Base-by-base conservation (phyloP, 1,140 invertebrate species). In the Calliphora vicina region DNA sequence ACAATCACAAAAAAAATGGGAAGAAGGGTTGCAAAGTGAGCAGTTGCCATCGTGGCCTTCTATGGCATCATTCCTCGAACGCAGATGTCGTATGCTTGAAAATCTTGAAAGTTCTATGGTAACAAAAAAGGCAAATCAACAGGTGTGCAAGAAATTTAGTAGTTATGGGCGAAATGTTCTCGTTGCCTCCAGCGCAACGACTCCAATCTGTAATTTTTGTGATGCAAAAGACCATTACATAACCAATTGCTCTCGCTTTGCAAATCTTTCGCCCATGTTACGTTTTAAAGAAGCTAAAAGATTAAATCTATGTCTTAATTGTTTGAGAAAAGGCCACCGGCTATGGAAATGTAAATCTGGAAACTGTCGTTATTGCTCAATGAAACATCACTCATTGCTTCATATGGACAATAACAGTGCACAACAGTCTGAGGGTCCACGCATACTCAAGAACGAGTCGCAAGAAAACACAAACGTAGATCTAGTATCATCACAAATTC, bases 311-410 rank as follows among this genome's bases (percentile, higher is more conserved):
- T 82, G 81, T 43, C 13, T 82, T 5, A 82, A 82, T 29, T 82
- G 82, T 35, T 20, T 82, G 10, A 13, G n/a, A 20, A 82, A 45
- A 43, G 82, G 72, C 2, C 71, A 82, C 26, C 17, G 17, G 3
- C 13, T 82, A n/a, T 20, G 35, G 3, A 71, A 73, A 27, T 82
- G 61, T 25, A 72, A 71, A 73, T 82, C 81, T 15, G 27, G 67
- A 71, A 20, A 5, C 42, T 76, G 71, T 61, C 35, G 43, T 57
- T n/a, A 76, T 50, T 82, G 82, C 25, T 57, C 82, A 2, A 17
- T 20, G 26, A 74, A 26, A 13, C 82, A 82, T 26, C 82, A 82
- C 42, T 74, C 73, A 27, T 76, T 82, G 27, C 23, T 82, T 12
- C 82, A 76, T 45, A 76, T 74, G 35, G 13, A 82, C 0, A 45